Evolutionary conservation across 2,113 vertebrate species (phyloP), one percentile per base, ranked within the genome.

Genomic region (Clarias macrocephalus): DNA sequence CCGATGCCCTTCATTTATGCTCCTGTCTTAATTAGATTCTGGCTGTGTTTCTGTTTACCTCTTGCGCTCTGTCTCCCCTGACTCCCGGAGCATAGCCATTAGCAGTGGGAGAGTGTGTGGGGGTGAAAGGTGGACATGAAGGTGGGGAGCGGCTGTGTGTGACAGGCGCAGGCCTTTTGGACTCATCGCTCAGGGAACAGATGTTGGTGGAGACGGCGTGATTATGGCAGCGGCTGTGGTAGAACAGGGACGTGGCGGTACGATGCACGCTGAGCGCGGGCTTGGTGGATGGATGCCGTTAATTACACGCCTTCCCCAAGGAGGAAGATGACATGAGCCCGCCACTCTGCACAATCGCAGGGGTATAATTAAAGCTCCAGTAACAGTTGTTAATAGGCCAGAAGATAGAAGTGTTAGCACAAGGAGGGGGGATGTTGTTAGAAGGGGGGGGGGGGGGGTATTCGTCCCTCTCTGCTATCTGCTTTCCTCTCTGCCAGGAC

Each of bases 341-440:
- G 96, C 97, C 95, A 95, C 96, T 97, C 96, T 95, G 94, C 92
- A 92, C 94, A 95, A 97, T 97, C 98, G 96, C 97, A 95, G 93
- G 97, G 97, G 96, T 96, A 95, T 98, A 97, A 98, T 98, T 98
- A 99, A 97, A 97, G 97, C 96, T 93, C 95, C 96, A 96, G 96
- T 97, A 97, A 97, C 97, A 97, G 97, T 99, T 97, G 97, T 98
- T 99, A 99, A 98, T 98, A 97, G 97, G 96, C 95, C 95, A 96
- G 97, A 95, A 96, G 96, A 97, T 97, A 97, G 98, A 99, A 96
- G 96, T 95, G 96, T 94, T 94, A 92, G 92, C 92, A 92, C 95
- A 90, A 89, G 94, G 94, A 94, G 91, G 76, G 85, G 89, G 88
- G 88, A 68, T 70, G 85, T 82, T 88, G 88, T 83, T 48, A 48